Conservation (phyloP, 2,797 vertebrate genomes). For the Orientallactaga sibirica region DNA sequence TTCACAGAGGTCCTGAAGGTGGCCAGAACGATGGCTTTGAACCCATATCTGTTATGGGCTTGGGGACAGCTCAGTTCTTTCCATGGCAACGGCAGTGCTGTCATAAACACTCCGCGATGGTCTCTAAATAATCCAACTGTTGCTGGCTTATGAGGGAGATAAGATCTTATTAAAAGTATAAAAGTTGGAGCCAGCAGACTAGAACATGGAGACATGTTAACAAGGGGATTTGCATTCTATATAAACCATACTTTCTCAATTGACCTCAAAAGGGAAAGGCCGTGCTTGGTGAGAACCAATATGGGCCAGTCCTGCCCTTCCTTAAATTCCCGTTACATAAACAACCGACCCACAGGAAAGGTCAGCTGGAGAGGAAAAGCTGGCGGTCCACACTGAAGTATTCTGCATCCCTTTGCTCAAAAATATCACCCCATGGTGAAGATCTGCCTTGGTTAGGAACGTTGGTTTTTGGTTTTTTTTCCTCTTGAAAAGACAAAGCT, state of each 20-base stretch:
- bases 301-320: constrained; percentile 5
- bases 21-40: constrained; percentile 67
- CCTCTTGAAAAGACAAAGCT: constrained; percentile 49
- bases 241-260: constrained; percentile 56
- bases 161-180: constrained; percentile 69
- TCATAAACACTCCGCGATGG: constrained; percentile 69
- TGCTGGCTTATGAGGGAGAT: constrained; percentile 58
- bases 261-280: constrained; percentile 36
- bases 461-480: not conserved
- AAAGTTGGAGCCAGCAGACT: constrained; percentile 40
- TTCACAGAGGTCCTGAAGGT: constrained; percentile 65
- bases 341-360: not conserved
- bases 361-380: not conserved
- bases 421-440: not conserved
- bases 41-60: constrained; percentile 67
- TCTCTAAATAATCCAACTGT: constrained; percentile 70
- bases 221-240: constrained; percentile 12
- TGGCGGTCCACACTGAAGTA: not conserved
- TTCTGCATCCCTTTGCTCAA: not conserved
- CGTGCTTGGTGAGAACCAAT: constrained; percentile 16
- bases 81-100: constrained; percentile 77
- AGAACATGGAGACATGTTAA: constrained; percentile 31
- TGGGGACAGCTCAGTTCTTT: constrained; percentile 68
- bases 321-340: constrained; percentile 34
- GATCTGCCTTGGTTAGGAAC: not conserved